Evolutionary conservation across 2,888 invertebrate genomes (phyloP).

Genomic region (Cheilosia variabilis): DNA sequence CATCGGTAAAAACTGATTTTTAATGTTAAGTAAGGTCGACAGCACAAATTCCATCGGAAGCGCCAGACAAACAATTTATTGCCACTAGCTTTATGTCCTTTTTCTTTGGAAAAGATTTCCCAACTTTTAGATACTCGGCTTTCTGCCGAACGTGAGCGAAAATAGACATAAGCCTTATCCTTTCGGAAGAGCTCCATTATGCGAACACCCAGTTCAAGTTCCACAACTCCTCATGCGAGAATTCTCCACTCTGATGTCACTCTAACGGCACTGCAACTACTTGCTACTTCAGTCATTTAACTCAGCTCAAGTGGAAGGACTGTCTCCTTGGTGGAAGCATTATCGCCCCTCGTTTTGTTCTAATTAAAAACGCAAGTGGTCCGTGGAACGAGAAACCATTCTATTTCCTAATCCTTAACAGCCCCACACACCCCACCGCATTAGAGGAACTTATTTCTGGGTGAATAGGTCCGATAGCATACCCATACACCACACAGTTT

Average conservation of each 20-base stretch:
- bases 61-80: too few relatives aligned
- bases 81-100: too few relatives aligned
- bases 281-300: neutral
- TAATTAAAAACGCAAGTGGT: neutral
- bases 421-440: neutral
- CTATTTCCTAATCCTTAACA: conserved; percentile 1
- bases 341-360: neutral
- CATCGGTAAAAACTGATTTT: too few relatives aligned
- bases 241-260: neutral
- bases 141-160: too few relatives aligned
- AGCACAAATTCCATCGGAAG: too few relatives aligned
- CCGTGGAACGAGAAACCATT: neutral
- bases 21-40: too few relatives aligned
- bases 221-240: too few relatives aligned
- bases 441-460: conserved; percentile 58
- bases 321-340: neutral
- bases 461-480: conserved; percentile 61
- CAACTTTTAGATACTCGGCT: too few relatives aligned
- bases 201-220: too few relatives aligned
- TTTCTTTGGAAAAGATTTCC: too few relatives aligned
- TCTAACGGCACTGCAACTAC: neutral
- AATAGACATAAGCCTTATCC: too few relatives aligned
- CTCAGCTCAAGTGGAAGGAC: neutral
- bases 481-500: conserved; percentile 9
- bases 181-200: too few relatives aligned